A percentile compares a stretch with the other conserved stretches of the same genome.
Conservation (phyloP, 2,797 vertebrate species). For the Myotis vivesi region DNA sequence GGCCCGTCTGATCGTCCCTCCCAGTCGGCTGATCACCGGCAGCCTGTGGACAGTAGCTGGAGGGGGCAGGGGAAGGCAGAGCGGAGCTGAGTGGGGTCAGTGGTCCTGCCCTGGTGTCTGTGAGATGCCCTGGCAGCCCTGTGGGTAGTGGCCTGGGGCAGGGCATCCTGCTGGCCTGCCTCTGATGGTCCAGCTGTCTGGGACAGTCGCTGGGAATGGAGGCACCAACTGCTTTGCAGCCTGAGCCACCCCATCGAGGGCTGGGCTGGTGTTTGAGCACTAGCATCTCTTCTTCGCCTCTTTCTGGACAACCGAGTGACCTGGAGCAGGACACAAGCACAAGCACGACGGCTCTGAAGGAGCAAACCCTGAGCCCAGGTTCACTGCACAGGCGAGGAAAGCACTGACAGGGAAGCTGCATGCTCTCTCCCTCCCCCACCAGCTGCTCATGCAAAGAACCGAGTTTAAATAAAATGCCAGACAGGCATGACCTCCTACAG, state of each 20-base stretch:
- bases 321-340: slow-evolving; percentile 65
- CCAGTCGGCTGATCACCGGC: not conserved
- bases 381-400: not conserved
- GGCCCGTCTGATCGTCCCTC: slow-evolving; percentile 7
- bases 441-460: not conserved
- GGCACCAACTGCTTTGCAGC: slow-evolving; percentile 21
- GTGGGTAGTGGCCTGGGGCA: slow-evolving; percentile 45
- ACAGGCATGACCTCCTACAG: not conserved
- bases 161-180: slow-evolving; percentile 73
- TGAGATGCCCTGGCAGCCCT: slow-evolving; percentile 73
- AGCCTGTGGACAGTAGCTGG: slow-evolving; percentile 34
- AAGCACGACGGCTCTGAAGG: not conserved
- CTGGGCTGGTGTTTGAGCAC: slow-evolving; percentile 65
- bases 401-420: not conserved
- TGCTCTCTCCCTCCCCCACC: not conserved
- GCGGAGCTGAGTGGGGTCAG: slow-evolving; percentile 78
- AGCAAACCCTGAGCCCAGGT: not conserved
- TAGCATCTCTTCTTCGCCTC: slow-evolving; percentile 72
- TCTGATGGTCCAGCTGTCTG: slow-evolving; percentile 82
- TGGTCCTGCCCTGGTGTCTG: slow-evolving; percentile 73
- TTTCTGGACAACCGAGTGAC: slow-evolving; percentile 73
- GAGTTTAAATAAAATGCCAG: not conserved
- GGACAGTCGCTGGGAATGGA: slow-evolving; percentile 78
- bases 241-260: slow-evolving; percentile 50
- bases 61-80: slow-evolving; percentile 74